phyloP scores from a whole-genome alignment of 1,140 invertebrate genomes.

The Paramacrobiotus metropolitanus region DNA sequence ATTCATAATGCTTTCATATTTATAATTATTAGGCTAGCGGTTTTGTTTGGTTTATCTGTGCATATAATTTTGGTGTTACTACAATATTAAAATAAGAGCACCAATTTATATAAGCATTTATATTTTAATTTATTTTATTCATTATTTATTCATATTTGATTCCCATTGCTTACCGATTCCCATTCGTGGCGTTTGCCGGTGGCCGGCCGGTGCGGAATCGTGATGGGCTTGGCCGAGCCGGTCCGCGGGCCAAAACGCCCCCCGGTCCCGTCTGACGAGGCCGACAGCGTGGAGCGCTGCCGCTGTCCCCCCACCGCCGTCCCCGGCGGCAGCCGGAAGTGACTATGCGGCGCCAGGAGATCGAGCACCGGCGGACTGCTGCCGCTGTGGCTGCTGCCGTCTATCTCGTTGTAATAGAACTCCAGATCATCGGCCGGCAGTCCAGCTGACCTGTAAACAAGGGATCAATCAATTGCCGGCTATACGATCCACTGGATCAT shows the following conservation, averaged over 20 bases:
- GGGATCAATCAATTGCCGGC: no score
- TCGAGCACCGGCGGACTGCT: background rate
- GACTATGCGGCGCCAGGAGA: background rate
- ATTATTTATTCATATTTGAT: background rate
- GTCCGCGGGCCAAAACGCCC: background rate
- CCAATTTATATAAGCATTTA: no score
- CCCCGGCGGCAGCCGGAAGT: background rate
- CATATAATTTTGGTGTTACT: no score
- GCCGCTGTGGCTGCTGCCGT: background rate
- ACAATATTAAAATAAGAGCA: no score
- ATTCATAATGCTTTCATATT: no score
- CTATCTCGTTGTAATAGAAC: slow-evolving; percentile 1
- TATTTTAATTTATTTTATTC: no score
- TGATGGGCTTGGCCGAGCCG: background rate
- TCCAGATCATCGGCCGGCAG: background rate
- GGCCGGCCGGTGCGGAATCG: background rate
- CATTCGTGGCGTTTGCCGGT: background rate
- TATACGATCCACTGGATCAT: no score
- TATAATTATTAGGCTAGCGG: no score
- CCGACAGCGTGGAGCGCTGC: background rate
- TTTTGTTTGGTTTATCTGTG: no score
- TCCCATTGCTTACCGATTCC: background rate
- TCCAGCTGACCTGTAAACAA: background rate
- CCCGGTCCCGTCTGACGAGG: background rate
- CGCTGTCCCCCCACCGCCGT: background rate